A percentile compares a stretch with the other conserved stretches of the same genome.
These are phyloP conservation scores for Anoplopoma fimbria DNA, from an alignment of 2,113 vertebrate species.

Conservation along the genomic window DNA sequence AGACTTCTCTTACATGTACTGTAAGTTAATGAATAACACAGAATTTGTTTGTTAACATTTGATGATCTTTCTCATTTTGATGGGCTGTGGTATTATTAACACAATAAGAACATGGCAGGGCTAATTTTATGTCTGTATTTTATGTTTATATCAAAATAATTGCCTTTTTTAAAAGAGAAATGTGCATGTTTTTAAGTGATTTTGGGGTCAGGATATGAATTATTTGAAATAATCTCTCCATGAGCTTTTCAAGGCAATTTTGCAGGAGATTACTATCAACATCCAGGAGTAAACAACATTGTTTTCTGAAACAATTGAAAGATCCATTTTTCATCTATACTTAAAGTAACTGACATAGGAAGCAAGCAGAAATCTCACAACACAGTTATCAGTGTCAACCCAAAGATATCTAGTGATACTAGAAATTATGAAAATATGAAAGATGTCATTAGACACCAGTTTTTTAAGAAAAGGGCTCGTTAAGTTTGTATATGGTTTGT, in stretches of 20 bases:
- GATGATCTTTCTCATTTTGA: not conserved
- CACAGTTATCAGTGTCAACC: not conserved
- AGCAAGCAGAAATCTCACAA: not conserved
- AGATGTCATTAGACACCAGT: not conserved
- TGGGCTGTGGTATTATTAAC: not conserved
- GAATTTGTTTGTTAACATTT: not conserved
- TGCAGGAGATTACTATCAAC: not conserved
- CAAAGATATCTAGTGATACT: not conserved
- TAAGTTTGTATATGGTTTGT: not conserved
- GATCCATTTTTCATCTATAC: not conserved
- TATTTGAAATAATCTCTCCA: not conserved
- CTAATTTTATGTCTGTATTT: not conserved
- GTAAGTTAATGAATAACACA: not conserved
- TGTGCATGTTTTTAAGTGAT: not conserved
- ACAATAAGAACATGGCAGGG: not conserved
- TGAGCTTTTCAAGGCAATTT: not conserved
- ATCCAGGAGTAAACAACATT: too few species aligned
- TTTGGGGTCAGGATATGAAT: not conserved
- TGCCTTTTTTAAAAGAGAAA: not conserved
- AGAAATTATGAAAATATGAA: not conserved
- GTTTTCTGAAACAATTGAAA: not conserved
- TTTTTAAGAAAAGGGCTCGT: not conserved
- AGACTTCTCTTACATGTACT: not conserved
- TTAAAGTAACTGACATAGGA: not conserved
- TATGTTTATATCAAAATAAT: not conserved